Conservation (phyloP, 2,113 vertebrate genomes). For the Symphodus melops region DNA sequence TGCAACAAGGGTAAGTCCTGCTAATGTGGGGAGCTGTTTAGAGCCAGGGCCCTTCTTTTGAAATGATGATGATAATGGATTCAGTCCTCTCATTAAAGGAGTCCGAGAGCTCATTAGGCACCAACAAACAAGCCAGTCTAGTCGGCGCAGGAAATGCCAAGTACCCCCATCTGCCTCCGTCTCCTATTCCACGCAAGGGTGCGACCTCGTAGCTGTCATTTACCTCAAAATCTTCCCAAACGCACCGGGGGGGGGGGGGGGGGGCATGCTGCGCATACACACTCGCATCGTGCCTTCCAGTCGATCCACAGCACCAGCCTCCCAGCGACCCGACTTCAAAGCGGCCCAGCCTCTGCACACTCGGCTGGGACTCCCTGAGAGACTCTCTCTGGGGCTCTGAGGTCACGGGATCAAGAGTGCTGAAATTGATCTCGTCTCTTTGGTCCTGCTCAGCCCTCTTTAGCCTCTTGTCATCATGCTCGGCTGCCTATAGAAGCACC, state of each 20-base stretch:
- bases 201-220: conserved; percentile 95
- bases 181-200: conserved; percentile 96
- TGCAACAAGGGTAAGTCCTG: conserved; percentile 95
- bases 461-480: conserved; percentile 67
- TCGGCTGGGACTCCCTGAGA: conserved; percentile 73
- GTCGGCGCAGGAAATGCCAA: conserved; percentile 99
- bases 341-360: conserved; percentile 44
- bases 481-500: conserved; percentile 55
- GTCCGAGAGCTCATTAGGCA: conserved; percentile 99
- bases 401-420: conserved; percentile 81
- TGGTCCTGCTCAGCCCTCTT: conserved; percentile 67
- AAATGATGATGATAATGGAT: conserved; percentile 99
- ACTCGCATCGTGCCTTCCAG: conserved; percentile 42
- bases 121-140: conserved; percentile 98
- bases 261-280: conserved; percentile 40
- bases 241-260: too few relatives aligned
- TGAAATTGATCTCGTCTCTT: conserved; percentile 79
- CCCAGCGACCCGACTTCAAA: conserved; percentile 72
- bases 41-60: conserved; percentile 95
- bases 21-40: conserved; percentile 98
- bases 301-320: conserved; percentile 52
- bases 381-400: conserved; percentile 63
- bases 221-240: conserved; percentile 88
- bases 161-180: conserved; percentile 89
- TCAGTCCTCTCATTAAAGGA: conserved; percentile 99